Conservation (phyloP, 64 coral and sea anemone genomes). For the Exaiptasia diaphana region DNA sequence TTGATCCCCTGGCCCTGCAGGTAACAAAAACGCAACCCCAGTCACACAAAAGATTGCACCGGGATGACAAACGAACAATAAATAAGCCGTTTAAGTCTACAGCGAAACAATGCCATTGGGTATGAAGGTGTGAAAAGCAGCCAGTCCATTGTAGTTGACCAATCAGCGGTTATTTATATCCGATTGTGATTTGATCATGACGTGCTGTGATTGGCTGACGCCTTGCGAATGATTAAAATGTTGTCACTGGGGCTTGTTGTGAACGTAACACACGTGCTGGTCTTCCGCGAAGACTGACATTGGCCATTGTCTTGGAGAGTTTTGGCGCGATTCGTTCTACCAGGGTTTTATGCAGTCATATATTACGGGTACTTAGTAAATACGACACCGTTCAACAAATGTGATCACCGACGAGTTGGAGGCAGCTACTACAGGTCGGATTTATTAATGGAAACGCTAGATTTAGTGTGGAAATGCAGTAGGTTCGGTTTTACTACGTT, state of each 20-base stretch:
- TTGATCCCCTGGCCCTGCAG: background rate
- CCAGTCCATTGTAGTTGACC: slow-evolving; percentile 72
- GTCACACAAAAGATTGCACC: slow-evolving; percentile 57
- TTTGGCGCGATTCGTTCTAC: slow-evolving; percentile 76
- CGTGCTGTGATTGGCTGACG: slow-evolving; percentile 71
- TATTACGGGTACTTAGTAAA: background rate
- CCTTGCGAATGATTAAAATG: slow-evolving; percentile 16
- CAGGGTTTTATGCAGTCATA: slow-evolving; percentile 12
- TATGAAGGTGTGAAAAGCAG: slow-evolving; percentile 76
- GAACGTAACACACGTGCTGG: slow-evolving; percentile 75
- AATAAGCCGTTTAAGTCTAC: slow-evolving; percentile 99
- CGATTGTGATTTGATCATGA: slow-evolving; percentile 50
- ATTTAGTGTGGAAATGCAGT: background rate
- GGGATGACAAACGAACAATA: slow-evolving; percentile 99
- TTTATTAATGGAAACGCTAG: slow-evolving; percentile 5
- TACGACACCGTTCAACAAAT: background rate
- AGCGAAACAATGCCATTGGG: slow-evolving; percentile 90
- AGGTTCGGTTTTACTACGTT: slow-evolving; percentile 5
- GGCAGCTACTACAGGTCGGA: background rate
- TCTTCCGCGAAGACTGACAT: slow-evolving; percentile 53
- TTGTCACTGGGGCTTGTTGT: slow-evolving; percentile 86
- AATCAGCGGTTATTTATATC: slow-evolving; percentile 93
- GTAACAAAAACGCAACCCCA: slow-evolving; percentile 8
- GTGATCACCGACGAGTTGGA: background rate
- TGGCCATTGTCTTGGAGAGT: slow-evolving; percentile 81